Percentiles rank a stretch among this genome's conserved stretches.
These are phyloP conservation scores for Buphagus erythrorhynchus DNA, from an alignment of 2,797 vertebrate genomes.

Conservation along the genomic window DNA sequence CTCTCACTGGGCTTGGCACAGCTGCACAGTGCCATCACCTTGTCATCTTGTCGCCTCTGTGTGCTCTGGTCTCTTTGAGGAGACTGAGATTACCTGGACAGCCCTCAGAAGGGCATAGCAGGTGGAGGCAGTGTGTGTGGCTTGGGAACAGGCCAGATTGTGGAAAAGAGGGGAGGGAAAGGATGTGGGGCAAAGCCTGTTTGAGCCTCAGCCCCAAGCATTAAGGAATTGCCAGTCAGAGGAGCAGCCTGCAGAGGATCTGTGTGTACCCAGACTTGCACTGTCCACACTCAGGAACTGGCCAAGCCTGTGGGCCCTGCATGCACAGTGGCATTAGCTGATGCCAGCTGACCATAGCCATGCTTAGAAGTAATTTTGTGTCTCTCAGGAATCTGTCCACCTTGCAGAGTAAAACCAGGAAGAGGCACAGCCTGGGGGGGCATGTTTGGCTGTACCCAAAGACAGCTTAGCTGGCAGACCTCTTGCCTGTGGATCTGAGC, in stretches of 20 bases:
- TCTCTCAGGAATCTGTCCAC: background rate
- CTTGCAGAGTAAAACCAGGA: background rate
- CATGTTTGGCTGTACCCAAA: background rate
- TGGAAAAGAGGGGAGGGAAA: background rate
- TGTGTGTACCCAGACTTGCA: rapidly evolving
- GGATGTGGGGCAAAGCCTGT: background rate
- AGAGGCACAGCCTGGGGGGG: background rate
- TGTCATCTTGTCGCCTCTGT: background rate
- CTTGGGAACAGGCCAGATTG: background rate
- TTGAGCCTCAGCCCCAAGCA: background rate
- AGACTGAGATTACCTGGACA: background rate
- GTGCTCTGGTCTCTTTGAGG: background rate
- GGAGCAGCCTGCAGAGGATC: background rate
- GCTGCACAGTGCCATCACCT: background rate
- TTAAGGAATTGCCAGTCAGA: background rate
- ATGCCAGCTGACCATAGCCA: rapidly evolving
- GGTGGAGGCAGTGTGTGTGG: background rate
- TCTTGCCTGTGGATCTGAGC: background rate
- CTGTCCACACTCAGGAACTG: background rate
- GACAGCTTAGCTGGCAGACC: background rate
- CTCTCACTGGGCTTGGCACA: background rate
- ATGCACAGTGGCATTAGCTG: background rate
- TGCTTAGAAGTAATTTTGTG: background rate
- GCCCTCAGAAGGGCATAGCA: rapidly evolving
- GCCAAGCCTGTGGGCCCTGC: background rate